Evolutionary conservation across 2,888 invertebrate species (phyloP).

Genomic region (Phytoseiulus persimilis): DNA sequence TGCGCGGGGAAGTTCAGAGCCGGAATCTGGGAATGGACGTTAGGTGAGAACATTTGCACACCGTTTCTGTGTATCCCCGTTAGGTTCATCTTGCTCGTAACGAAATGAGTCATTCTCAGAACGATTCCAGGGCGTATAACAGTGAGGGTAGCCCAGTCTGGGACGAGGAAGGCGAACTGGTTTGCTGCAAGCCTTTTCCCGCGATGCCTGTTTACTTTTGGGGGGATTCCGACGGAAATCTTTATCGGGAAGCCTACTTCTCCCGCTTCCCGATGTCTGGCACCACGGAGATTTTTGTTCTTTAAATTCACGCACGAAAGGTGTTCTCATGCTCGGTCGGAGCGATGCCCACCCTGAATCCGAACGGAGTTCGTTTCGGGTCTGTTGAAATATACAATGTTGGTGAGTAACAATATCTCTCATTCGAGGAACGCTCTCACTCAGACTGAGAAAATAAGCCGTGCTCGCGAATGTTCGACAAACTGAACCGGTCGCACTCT

Average conservation of each 20-base stretch:
- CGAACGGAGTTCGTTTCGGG: slow-evolving; percentile 57
- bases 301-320: slow-evolving; percentile 53
- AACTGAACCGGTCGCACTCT: too few relatives aligned
- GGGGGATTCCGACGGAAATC: slow-evolving; percentile 52
- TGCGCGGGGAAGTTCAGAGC: slow-evolving; percentile 56
- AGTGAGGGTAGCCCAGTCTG: slow-evolving; percentile 51
- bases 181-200: slow-evolving; percentile 56
- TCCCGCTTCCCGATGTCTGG: slow-evolving; percentile 54
- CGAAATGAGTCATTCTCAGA: too few relatives aligned
- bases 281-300: slow-evolving; percentile 56
- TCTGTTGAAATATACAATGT: slow-evolving; percentile 58
- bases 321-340: slow-evolving; percentile 57
- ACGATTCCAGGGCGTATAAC: neutral
- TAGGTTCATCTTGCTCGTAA: too few relatives aligned
- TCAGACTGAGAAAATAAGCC: too few relatives aligned
- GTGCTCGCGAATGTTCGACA: too few relatives aligned
- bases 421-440: neutral
- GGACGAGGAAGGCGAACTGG: slow-evolving; percentile 55
- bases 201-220: slow-evolving; percentile 57
- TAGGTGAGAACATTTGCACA: slow-evolving; percentile 47
- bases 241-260: slow-evolving; percentile 55
- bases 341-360: slow-evolving; percentile 57
- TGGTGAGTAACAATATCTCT: slow-evolving; percentile 48
- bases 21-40: slow-evolving; percentile 55
- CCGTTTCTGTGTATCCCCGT: neutral